Base-by-base conservation (phyloP, 2,888 invertebrate genomes). In the Sussaba pulchella region DNA sequence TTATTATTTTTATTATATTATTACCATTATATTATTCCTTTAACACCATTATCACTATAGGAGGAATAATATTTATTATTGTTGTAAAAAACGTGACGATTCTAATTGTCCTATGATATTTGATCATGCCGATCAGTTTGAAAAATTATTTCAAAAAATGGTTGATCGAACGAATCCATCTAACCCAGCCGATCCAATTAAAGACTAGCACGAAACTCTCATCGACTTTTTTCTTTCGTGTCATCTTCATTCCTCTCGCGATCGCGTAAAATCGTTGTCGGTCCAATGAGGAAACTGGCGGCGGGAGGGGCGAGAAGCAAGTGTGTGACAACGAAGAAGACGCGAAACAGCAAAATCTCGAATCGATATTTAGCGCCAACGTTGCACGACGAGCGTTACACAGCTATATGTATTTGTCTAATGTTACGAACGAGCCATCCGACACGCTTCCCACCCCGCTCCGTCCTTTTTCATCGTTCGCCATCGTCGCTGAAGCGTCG, bases 351-450 rank as follows among this genome's bases (percentile, higher is more conserved):
- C 66, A 14, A 70, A 70, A 61, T 64, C 59, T 75, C 61, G 70
- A 80, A 80, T 80, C 79, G 79, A 80, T 80, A 80, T 80, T 80
- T 75, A 75, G 71, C 70, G 79, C 79, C 70, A 80, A 71, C 75
- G 75, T 64, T 61, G 79, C 75, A 71, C 66, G 59, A 75, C 43
- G 66, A 39, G 43, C n/a, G 66, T 26, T 66, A 50, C 54, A 54
- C 69, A 17, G 41, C 57, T 79, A 59, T 79, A 70, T 70, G 52
- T 74, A 79, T 79, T 79, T 71, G 75, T 75, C 75, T 79, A 79
- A 79, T 79, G 75, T 75, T 79, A 75, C 79, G 70, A 79, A 79
- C 79, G 70, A 70, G 79, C 70, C 57, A 79, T 75, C 74, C 75
- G 79, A 79, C 79, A 79, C 79, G 47, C 24, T 19, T 24, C 47